Conservation (phyloP, 2,797 vertebrate species). For the Peromyscus melanophrys region DNA sequence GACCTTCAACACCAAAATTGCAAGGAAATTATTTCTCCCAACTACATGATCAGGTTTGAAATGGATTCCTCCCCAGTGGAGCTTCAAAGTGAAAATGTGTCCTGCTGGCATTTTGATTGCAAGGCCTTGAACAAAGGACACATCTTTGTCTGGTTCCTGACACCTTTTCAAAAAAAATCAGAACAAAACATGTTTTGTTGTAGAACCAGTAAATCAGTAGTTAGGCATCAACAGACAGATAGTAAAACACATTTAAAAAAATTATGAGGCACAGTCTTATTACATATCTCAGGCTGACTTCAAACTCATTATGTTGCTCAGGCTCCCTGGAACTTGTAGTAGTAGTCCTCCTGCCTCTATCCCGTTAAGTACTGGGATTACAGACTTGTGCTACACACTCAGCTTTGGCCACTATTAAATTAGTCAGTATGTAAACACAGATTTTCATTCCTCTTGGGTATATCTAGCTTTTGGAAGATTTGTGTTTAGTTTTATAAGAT, state of each 20-base stretch:
- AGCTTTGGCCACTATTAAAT: neutral
- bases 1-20: neutral
- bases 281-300: neutral
- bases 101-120: neutral
- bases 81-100: slow-evolving; percentile 13
- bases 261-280: neutral
- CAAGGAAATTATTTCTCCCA: slow-evolving; percentile 27
- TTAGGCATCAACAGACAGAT: neutral
- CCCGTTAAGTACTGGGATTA: neutral
- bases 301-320: neutral
- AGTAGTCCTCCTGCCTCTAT: neutral
- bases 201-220: neutral
- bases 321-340: neutral
- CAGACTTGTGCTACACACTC: neutral
- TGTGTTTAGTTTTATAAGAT: slow-evolving; percentile 25
- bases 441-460: neutral
- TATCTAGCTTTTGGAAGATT: neutral
- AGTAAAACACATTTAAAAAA: neutral
- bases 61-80: neutral
- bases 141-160: neutral
- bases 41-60: neutral
- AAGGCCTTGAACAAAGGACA: neutral
- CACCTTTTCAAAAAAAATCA: neutral
- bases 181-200: neutral
- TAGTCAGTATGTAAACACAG: neutral